Evolutionary conservation across 2,113 vertebrate genomes (phyloP), one percentile per base, ranked within the genome.

Genomic region (Furnarius figulus): DNA sequence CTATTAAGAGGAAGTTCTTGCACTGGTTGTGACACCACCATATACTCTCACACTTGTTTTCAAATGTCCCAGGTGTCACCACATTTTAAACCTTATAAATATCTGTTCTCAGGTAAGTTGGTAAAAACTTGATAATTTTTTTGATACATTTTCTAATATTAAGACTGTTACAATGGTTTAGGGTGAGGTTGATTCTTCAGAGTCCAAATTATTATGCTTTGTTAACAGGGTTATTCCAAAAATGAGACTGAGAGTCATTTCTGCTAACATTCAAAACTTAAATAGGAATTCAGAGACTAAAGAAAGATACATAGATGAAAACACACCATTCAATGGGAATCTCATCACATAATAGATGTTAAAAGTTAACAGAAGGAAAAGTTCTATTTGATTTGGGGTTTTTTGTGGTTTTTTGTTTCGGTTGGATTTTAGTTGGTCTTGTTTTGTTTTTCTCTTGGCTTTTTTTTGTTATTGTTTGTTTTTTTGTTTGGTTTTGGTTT

Each of bases 51-150:
- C 8, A 47, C 5, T 37, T 77, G 4, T 56, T 85, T 40, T 39
- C 27, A 13, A 0, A 0, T 18, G 5, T n/a, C 10, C 4, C 14
- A 79, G 12, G 20, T 24, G 19, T 14, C 17, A 24, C 15, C 27
- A 31, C 7, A 28, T 30, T 77, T 73, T 55, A 73, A 65, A 65
- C 11, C 18, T 52, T 35, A 75, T 15, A 65, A 79, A 52, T 35
- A 58, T 5, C 8, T 62, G 14, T 66, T 44, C 65, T 33, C 24
- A 71, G 3, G 7, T 74, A 44, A 52, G 14, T 9, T 40, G 39
- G 10, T 37, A 74, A 81, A 89, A 73, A 6, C 6, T 56, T 35
- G 5, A 1, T 83, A 12, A 5, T 44, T 59, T 55, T 1, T 85
- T 76, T 21, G 19, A 49, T 22, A 28, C 4, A 5, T 62, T 72